Percentiles rank a stretch among this genome's conserved stretches.
These are phyloP conservation scores for Drosophila cyrtoloma DNA, from an alignment of 2,888 invertebrate genomes.

Conservation along the genomic window DNA sequence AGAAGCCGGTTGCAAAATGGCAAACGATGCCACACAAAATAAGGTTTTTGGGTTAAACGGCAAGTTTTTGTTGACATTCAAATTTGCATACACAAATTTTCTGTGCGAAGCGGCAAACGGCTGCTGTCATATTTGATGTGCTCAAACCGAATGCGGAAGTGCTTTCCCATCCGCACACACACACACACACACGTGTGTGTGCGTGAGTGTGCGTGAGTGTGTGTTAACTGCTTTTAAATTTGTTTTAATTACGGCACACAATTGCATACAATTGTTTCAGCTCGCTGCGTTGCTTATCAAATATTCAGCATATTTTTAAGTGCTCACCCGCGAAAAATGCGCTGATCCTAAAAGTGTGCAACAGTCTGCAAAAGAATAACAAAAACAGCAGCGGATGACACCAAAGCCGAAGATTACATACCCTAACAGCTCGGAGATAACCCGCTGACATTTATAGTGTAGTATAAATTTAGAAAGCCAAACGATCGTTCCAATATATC, in stretches of 20 bases:
- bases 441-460: background rate
- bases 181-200: background rate
- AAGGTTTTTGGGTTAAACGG: constrained; percentile 80
- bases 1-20: constrained; percentile 43
- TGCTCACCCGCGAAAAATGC: constrained; percentile 63
- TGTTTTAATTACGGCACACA: constrained; percentile 72
- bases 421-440: background rate
- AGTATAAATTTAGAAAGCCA: background rate
- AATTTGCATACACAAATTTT: constrained; percentile 77
- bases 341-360: constrained; percentile 73
- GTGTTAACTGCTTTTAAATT: constrained; percentile 77
- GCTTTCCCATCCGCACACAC: constrained; percentile 36
- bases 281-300: constrained; percentile 52
- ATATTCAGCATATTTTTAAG: constrained; percentile 76
- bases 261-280: constrained; percentile 59
- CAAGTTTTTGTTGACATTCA: constrained; percentile 80
- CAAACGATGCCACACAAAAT: constrained; percentile 69
- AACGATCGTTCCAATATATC: background rate
- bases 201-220: constrained; percentile 28
- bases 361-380: background rate
- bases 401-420: background rate
- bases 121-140: constrained; percentile 79
- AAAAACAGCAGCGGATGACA: background rate
- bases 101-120: constrained; percentile 38
- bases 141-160: constrained; percentile 72